Conservation (phyloP, 2,113 vertebrate genomes). For the Balaenoptera acutorostrata region DNA sequence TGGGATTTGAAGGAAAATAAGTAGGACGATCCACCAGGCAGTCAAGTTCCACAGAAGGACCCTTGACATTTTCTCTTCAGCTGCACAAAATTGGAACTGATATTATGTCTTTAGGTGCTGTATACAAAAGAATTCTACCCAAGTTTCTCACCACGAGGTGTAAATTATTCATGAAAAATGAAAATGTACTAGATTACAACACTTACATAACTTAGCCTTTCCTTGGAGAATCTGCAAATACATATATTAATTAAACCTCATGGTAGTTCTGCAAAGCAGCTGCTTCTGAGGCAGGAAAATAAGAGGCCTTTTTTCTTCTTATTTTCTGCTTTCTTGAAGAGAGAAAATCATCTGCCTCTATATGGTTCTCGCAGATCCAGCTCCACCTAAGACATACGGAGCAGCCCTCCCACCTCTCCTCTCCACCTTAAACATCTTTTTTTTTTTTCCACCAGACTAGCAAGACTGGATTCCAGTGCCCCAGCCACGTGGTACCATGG, state of each 20-base stretch:
- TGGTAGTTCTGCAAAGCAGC: not conserved
- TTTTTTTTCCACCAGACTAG: not conserved
- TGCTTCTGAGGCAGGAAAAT: not conserved
- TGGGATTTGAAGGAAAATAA: not conserved
- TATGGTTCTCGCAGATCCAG: not conserved
- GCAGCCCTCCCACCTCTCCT: too few species aligned
- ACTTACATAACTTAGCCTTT: conserved; percentile 49
- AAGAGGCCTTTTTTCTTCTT: not conserved
- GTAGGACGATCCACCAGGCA: not conserved
- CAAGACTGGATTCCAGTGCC: not conserved
- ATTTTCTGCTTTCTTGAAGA: not conserved
- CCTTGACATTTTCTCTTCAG: conserved; percentile 27
- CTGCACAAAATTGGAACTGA: conserved; percentile 16
- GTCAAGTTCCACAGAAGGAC: not conserved
- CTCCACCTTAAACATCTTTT: not conserved
- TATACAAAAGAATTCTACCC: conserved; percentile 19
- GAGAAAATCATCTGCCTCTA: not conserved
- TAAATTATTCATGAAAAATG: conserved; percentile 62
- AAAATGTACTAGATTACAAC: conserved; percentile 26
- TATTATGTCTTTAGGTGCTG: conserved; percentile 38
- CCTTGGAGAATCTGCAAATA: conserved; percentile 28
- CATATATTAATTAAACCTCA: conserved; percentile 47
- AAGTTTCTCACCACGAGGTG: conserved; percentile 33
- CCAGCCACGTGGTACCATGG: not conserved
- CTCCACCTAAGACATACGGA: not conserved